Evolutionary conservation across 2,113 vertebrate genomes (phyloP).

Genomic region (Psittacara wagleri): DNA sequence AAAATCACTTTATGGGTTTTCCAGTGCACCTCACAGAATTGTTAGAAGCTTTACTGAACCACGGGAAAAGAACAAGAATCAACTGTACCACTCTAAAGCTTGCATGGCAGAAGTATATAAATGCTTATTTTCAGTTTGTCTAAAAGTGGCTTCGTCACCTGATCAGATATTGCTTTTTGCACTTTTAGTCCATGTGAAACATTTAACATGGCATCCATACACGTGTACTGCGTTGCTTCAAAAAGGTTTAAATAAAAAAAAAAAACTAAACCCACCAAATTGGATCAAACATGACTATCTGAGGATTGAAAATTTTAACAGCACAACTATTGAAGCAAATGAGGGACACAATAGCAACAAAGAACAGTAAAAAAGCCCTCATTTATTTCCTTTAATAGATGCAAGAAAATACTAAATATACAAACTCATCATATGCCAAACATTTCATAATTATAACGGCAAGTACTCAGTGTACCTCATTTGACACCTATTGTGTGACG

Average conservation of each 20-base stretch:
- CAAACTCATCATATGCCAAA: neutral
- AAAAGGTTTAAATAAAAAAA: neutral
- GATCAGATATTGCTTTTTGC: neutral
- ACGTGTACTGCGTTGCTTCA: neutral
- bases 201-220: neutral
- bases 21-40: accelerated
- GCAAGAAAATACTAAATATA: neutral
- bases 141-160: neutral
- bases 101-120: accelerated
- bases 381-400: neutral
- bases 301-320: neutral
- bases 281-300: conserved; percentile 9
- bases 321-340: neutral
- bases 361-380: accelerated
- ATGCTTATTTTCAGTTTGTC: neutral
- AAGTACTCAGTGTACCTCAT: neutral
- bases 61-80: neutral
- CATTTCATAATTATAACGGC: neutral
- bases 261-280: neutral
- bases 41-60: neutral
- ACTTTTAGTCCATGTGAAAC: neutral
- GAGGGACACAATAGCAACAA: neutral
- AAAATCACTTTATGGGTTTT: neutral
- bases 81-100: neutral
- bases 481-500: neutral